Evolutionary conservation across 1,140 invertebrate species (phyloP).

Genomic region (Musca domestica): DNA sequence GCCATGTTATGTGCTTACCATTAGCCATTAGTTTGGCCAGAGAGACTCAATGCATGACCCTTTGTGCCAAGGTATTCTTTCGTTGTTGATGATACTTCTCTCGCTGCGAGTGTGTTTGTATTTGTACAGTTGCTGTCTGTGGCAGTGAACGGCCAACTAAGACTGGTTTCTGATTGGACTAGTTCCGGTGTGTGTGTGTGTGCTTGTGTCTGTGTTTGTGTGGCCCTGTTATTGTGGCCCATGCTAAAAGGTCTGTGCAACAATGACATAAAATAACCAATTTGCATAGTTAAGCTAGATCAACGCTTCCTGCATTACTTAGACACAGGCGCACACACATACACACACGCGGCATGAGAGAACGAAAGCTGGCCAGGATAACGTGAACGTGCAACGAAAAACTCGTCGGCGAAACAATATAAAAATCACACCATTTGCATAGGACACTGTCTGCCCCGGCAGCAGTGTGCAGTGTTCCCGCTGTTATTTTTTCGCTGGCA

Average conservation of each 20-base stretch:
- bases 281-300: constrained; percentile 20
- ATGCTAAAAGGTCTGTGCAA: constrained; percentile 13
- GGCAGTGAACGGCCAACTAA: not conserved
- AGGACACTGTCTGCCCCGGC: not conserved
- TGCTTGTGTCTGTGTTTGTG: not conserved
- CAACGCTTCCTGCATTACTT: constrained; percentile 18
- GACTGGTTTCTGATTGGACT: not conserved
- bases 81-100: not conserved
- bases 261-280: constrained; percentile 22
- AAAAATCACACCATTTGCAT: not conserved
- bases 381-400: not conserved
- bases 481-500: not conserved
- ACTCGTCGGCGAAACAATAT: not conserved
- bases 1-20: no score
- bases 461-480: not conserved
- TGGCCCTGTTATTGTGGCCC: no score
- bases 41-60: no score
- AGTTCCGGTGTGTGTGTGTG: not conserved
- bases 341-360: not conserved
- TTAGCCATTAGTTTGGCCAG: no score
- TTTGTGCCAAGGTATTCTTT: no score
- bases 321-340: constrained; percentile 2
- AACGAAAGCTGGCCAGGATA: not conserved
- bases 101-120: not conserved
- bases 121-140: no score